phyloP scores from a whole-genome alignment of 1,140 invertebrate genomes.

The Cylas formicarius region DNA sequence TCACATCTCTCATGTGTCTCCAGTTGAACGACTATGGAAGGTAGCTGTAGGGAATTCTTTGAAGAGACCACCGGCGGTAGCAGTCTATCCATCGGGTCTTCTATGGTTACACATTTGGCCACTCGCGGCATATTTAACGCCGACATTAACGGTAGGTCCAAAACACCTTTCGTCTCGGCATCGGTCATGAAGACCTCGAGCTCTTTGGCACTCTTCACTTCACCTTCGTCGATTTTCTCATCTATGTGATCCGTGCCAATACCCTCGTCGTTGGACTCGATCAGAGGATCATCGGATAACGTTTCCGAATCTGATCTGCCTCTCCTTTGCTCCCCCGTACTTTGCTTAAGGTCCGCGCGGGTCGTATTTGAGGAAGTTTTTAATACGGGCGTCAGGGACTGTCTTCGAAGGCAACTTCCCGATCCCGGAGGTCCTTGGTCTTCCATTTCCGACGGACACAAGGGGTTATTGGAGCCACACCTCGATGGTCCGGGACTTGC shows the following conservation, averaged over 20 bases:
- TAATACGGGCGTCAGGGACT: conserved; percentile 44
- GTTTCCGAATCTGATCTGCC: conserved; percentile 61
- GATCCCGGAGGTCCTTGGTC: conserved; percentile 52
- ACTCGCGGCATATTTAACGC: conserved; percentile 26
- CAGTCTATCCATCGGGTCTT: conserved; percentile 40
- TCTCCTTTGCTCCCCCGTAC: conserved; percentile 41
- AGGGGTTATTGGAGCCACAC: conserved; percentile 68
- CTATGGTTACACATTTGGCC: conserved; percentile 27
- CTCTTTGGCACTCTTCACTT: conserved; percentile 57
- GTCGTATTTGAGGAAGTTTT: conserved; percentile 45
- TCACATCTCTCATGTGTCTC: conserved; percentile 44
- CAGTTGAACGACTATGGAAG: conserved; percentile 55
- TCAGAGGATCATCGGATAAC: conserved; percentile 55
- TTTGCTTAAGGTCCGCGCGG: conserved; percentile 33
- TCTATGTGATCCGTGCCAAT: conserved; percentile 58
- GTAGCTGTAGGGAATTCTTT: conserved; percentile 47
- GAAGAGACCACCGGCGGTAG: conserved; percentile 21
- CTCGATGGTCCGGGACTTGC: conserved; percentile 68
- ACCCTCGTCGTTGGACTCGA: conserved; percentile 65
- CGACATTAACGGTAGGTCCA: conserved; percentile 40
- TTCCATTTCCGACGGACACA: conserved; percentile 63
- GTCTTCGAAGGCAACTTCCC: conserved; percentile 39
- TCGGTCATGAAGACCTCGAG: conserved; percentile 52
- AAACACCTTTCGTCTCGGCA: conserved; percentile 35
- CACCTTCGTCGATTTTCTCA: conserved; percentile 58